Conservation (phyloP, 2,888 invertebrate genomes). For the Eupithecia subfuscata region DNA sequence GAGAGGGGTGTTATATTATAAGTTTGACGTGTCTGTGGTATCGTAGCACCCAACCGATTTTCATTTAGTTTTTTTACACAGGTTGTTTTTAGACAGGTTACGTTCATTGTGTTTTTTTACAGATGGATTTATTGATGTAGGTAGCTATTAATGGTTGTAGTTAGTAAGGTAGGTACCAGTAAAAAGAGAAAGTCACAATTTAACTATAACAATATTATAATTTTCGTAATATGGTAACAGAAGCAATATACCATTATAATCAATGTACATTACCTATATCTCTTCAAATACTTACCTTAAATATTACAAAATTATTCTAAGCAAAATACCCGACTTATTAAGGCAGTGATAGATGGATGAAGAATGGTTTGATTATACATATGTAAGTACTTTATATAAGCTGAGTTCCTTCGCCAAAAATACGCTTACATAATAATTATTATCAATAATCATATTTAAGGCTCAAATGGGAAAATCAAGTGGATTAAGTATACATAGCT, state of each 20-base stretch:
- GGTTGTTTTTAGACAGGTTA: too few species aligned
- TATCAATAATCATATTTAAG: not conserved
- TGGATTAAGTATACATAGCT: not conserved
- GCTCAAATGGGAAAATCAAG: not conserved
- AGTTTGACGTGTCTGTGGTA: too few species aligned
- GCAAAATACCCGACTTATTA: not conserved
- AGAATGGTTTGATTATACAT: too few species aligned
- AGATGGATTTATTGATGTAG: too few species aligned
- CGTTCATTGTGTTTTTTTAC: too few species aligned
- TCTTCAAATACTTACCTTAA: not conserved
- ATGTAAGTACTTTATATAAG: not conserved
- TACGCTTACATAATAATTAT: not conserved
- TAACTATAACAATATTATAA: conserved; percentile 7
- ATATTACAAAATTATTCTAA: not conserved
- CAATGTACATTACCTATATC: not conserved
- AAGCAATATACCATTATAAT: not conserved
- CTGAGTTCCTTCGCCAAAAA: not conserved
- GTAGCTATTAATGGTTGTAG: too few species aligned
- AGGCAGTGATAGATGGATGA: conserved; percentile 6
- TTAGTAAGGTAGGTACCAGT: not conserved
- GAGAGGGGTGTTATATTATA: too few species aligned
- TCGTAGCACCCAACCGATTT: too few species aligned
- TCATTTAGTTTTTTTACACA: too few species aligned
- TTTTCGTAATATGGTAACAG: not conserved
- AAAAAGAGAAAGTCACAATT: not conserved